Evolutionary conservation across 2,888 invertebrate species (phyloP).

Genomic region (Hyalella azteca): DNA sequence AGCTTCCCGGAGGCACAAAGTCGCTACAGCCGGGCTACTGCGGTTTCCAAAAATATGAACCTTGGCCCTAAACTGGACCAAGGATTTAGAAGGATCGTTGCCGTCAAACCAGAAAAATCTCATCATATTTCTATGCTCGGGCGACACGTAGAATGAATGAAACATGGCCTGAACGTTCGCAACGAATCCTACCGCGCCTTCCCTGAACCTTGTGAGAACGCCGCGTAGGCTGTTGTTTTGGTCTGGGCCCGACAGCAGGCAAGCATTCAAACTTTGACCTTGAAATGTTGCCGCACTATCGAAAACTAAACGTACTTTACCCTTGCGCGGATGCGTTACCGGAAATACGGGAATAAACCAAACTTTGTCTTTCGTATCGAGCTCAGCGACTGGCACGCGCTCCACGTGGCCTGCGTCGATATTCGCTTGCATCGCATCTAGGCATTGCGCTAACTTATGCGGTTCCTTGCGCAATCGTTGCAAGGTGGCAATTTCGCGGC

Average conservation of each 20-base stretch:
- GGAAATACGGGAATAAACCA: no score
- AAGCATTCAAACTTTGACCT: background rate
- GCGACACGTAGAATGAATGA: background rate
- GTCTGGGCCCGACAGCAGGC: background rate
- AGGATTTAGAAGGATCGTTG: background rate
- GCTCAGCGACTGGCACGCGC: no score
- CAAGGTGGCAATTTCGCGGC: no score
- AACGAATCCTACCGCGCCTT: background rate
- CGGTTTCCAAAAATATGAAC: constrained; percentile 12
- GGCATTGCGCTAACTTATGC: no score
- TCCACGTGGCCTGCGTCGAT: no score
- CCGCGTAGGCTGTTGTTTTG: constrained; percentile 6
- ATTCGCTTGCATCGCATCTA: no score
- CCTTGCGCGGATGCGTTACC: no score
- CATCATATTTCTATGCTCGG: background rate
- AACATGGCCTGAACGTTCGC: background rate
- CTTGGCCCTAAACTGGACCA: background rate
- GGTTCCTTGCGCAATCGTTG: no score
- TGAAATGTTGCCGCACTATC: constrained; percentile 4
- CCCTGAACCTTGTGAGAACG: background rate
- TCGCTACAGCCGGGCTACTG: background rate
- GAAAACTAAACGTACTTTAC: constrained; percentile 7
- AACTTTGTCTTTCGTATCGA: no score
- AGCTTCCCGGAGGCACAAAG: background rate
- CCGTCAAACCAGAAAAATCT: background rate